Base-by-base conservation (phyloP, 2,888 invertebrate species). In the Parnassius glacialis region DNA sequence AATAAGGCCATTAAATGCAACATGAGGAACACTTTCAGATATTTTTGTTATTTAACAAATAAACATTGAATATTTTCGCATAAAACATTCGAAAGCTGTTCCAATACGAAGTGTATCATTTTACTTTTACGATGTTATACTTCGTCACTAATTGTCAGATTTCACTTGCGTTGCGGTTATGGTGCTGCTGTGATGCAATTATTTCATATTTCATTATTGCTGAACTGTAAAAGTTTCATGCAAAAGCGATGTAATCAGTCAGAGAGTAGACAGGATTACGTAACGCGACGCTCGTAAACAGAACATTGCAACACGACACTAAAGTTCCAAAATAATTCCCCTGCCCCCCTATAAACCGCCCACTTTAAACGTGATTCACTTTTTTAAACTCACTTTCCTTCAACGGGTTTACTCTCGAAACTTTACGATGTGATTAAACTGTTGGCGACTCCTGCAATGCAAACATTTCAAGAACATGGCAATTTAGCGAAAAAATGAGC, bases 251-350 rank as follows among this genome's bases (percentile, higher is more conserved):
- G 68, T 69, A 74, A 72, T 71, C 70, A 67, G 68, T 70, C 71
- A 68, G 66, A 58, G 61, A 64, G 57, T 64, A 63, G 66, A 63
- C 64, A 58, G 54, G 58, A 71, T 85, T 85, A 76, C 81, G 80
- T 77, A 87, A 87, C 73, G 74, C 70, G 64, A 69, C 67, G 67
- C 64, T 70, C 68, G 69, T 64, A 71, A 73, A 71, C 74, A 76
- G 76, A 76, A 74, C 74, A 74, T 86, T 85, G 85, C 86, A 78
- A 83, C 83, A 87, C 72, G 67, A 74, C 78, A 84, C 75, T 89
- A 85, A 90, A 88, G 74, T 76, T 70, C 81, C 76, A 76, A 87
- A 85, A 84, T 86, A 81, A 89, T 85, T 75, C 78, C 76, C 73
- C 68, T 61, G 71, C 63, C 70, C 68, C 76, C 73, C 76, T 76